These are phyloP conservation scores for Melanaphis sacchari DNA, from an alignment of 1,140 invertebrate genomes.

Conservation along the genomic window DNA sequence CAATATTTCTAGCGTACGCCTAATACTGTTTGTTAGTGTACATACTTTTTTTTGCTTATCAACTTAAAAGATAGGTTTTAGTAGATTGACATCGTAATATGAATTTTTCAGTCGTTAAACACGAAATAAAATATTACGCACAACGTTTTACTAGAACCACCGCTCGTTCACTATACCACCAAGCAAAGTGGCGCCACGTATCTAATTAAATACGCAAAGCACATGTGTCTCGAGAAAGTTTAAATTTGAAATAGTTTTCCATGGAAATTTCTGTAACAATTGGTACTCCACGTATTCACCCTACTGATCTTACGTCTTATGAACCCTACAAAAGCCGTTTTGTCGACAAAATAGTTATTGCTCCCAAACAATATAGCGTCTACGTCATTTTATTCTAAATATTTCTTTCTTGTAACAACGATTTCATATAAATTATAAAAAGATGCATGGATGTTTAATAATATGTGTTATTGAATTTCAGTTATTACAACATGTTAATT, in stretches of 20 bases:
- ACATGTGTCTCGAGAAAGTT: neutral
- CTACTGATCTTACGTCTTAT: neutral
- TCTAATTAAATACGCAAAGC: neutral
- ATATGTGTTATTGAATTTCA: neutral
- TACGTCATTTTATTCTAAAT: neutral
- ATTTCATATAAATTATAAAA: neutral
- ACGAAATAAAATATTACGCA: neutral
- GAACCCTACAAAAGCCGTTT: neutral
- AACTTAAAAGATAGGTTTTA: neutral
- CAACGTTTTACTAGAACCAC: neutral
- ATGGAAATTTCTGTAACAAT: neutral
- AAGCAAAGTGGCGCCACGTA: neutral
- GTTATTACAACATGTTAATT: neutral
- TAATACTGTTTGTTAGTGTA: neutral
- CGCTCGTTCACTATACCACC: neutral
- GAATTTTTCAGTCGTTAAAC: neutral
- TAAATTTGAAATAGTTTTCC: conserved; percentile 27
- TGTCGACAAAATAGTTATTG: conserved; percentile 2
- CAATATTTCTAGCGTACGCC: neutral
- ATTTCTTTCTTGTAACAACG: neutral
- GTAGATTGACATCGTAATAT: neutral
- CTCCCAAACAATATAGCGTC: neutral
- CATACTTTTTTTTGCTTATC: neutral
- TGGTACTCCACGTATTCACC: neutral
- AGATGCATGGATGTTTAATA: neutral